phyloP scores from a whole-genome alignment of 1,140 invertebrate genomes.

The Sitobion miscanthi region DNA sequence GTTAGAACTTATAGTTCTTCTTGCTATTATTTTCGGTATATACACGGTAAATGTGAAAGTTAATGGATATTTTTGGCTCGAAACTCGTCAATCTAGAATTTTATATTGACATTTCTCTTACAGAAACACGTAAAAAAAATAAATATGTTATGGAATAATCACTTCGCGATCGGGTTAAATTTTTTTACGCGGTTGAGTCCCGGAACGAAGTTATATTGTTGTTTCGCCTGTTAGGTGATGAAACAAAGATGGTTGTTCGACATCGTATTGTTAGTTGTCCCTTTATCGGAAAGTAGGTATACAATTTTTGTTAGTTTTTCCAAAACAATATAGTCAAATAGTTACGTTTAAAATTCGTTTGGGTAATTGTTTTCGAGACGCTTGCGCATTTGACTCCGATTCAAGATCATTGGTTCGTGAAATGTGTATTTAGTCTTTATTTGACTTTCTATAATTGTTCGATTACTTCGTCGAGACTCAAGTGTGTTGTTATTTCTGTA shows the following conservation, averaged over 20 bases:
- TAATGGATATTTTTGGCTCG: constrained; percentile 26
- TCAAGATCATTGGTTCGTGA: constrained; percentile 17
- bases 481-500: neutral
- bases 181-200: neutral
- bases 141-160: neutral
- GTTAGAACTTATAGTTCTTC: neutral
- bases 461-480: neutral
- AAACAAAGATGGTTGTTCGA: neutral
- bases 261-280: neutral
- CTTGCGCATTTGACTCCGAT: neutral
- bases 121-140: neutral
- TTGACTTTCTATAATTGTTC: constrained; percentile 23
- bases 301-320: neutral
- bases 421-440: neutral
- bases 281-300: neutral
- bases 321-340: neutral
- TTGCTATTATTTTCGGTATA: constrained; percentile 8
- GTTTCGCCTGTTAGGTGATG: neutral
- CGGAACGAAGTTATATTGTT: neutral
- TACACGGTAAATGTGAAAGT: constrained; percentile 33
- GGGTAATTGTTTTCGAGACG: neutral
- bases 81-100: neutral
- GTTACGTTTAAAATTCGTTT: neutral
- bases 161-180: neutral
- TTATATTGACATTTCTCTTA: neutral